Conservation (phyloP, 1,140 invertebrate species). For the Drosophila tani region DNA sequence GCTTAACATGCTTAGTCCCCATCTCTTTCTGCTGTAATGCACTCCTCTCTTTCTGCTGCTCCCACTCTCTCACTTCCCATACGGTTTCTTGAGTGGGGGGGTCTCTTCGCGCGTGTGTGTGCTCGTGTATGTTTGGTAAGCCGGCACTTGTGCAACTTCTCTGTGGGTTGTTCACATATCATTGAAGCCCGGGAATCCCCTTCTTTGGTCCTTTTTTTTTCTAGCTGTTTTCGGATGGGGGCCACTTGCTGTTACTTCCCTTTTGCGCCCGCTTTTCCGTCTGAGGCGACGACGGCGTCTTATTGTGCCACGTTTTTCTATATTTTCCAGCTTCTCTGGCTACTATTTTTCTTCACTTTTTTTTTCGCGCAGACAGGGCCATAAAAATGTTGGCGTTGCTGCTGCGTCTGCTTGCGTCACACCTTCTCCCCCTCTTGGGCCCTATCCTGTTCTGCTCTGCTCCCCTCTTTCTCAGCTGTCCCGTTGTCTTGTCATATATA, state of each 20-base stretch:
- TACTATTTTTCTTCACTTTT: constrained; percentile 16
- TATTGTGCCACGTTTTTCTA: constrained; percentile 58
- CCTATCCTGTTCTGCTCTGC: constrained; percentile 38
- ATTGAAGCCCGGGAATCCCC: constrained; percentile 13
- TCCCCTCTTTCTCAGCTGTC: constrained; percentile 8
- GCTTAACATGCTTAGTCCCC: constrained; percentile 60
- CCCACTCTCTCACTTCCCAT: constrained; percentile 7
- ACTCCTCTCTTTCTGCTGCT: constrained; percentile 1
- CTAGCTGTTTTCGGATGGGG: not conserved
- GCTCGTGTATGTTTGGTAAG: constrained; percentile 43
- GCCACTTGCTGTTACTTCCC: constrained; percentile 47
- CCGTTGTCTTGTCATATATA: constrained; percentile 55
- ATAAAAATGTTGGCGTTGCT: constrained; percentile 50
- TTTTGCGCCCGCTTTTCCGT: constrained; percentile 15
- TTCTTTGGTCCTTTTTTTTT: constrained; percentile 12
- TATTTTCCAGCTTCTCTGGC: constrained; percentile 43
- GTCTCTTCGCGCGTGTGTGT: constrained; percentile 25
- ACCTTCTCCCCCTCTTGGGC: not conserved
- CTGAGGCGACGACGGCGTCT: constrained; percentile 41
- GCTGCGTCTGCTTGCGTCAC: constrained; percentile 63
- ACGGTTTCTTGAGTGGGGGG: constrained; percentile 11
- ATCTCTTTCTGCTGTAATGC: not conserved
- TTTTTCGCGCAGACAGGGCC: constrained; percentile 49
- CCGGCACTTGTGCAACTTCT: constrained; percentile 75
- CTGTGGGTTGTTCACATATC: constrained; percentile 56